Conservation (phyloP, 1,140 invertebrate species). For the Papilio aristodemus region DNA sequence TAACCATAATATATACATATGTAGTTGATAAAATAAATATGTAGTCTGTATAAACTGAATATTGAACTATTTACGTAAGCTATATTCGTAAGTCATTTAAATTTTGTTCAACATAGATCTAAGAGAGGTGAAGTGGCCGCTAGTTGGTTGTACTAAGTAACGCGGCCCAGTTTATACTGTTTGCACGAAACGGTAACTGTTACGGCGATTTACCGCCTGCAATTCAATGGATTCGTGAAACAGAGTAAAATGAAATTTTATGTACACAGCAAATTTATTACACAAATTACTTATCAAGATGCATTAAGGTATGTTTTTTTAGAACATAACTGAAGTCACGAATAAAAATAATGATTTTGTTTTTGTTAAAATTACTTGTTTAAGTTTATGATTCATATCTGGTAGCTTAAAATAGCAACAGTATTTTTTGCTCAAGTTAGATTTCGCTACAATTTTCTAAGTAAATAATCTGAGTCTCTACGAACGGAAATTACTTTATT, state of each 20-base stretch:
- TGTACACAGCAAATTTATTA: background rate
- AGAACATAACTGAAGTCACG: too few species aligned
- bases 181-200: conserved; percentile 57
- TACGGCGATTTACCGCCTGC: conserved; percentile 38
- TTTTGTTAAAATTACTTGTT: too few species aligned
- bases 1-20: too few species aligned
- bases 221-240: conserved; percentile 11
- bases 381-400: too few species aligned
- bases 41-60: background rate
- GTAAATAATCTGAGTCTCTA: conserved; percentile 38
- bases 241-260: conserved; percentile 13
- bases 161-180: conserved; percentile 50
- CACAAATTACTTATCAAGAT: background rate
- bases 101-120: background rate
- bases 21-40: too few species aligned
- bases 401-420: too few species aligned
- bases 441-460: background rate
- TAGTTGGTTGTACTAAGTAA: conserved; percentile 17
- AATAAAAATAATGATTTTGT: too few species aligned
- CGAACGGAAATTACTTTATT: conserved; percentile 47
- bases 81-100: background rate
- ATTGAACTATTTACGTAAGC: background rate
- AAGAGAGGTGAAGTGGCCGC: background rate
- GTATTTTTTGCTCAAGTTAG: background rate
- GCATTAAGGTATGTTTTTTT: too few species aligned